Percentiles rank a stretch among this genome's conserved stretches.
phyloP scores from a whole-genome alignment of 2,113 vertebrate genomes.

The Eptatretus burgeri region DNA sequence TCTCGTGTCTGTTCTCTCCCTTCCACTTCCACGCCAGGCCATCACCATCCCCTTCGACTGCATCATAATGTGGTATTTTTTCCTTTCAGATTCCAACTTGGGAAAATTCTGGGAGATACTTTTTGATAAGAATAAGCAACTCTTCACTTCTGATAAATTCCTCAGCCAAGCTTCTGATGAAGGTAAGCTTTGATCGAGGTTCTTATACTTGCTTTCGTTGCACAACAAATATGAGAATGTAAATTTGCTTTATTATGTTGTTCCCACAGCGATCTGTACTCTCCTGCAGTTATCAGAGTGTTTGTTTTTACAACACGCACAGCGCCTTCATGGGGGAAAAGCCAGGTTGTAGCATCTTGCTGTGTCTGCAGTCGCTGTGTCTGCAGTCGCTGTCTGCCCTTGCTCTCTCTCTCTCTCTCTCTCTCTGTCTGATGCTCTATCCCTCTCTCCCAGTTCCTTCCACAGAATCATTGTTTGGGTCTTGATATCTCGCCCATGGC shows the following conservation, averaged over 20 bases:
- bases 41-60: neutral
- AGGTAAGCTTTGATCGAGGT: constrained; percentile 22
- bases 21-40: neutral
- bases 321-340: too few relatives aligned
- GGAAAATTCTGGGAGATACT: constrained; percentile 52
- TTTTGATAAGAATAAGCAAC: constrained; percentile 65
- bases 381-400: too few relatives aligned
- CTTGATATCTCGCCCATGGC: too few relatives aligned
- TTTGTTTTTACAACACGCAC: too few relatives aligned
- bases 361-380: too few relatives aligned
- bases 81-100: constrained; percentile 40
- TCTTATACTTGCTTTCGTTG: too few relatives aligned
- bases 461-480: neutral
- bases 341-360: too few relatives aligned
- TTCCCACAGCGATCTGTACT: neutral
- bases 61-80: neutral
- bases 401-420: neutral
- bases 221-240: too few relatives aligned
- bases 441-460: neutral
- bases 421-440: neutral
- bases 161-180: constrained; percentile 49
- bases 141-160: constrained; percentile 87
- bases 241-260: neutral
- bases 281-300: neutral
- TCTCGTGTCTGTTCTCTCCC: neutral